Evolutionary conservation across 2,113 vertebrate species (phyloP), one percentile per base, ranked within the genome.

Genomic region (Aegotheles bennettii): DNA sequence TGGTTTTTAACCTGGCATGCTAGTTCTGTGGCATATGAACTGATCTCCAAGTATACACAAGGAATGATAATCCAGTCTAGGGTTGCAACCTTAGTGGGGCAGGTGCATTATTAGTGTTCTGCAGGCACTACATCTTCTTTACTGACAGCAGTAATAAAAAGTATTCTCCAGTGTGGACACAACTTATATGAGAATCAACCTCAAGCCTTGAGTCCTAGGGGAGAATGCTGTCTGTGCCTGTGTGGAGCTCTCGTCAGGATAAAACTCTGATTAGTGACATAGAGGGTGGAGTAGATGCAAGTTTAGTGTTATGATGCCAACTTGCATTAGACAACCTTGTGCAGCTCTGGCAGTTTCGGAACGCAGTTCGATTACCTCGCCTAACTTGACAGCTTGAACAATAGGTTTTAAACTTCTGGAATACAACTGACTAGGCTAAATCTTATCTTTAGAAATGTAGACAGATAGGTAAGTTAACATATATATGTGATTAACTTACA

Each of bases 231-330:
- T n/a, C 87, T 84, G 3, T 89, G 86, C 56, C 73, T 65, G 40
- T 1, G 2, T 4, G 0, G 90, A 69, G 53, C 59, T 83, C 75
- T 80, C 13, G 0, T 54, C 63, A 75, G 85, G 59, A 77, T 80
- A 87, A 88, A 85, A 51, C 35, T 74, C 64, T n/a, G 67, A 75
- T 81, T 51, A 92, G 57, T 61, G 70, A 81, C 1, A 3, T 48
- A 54, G 75, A 88, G 63, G 91, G 87, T 88, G 93, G 87, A 85
- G 88, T 88, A 36, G 75, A 74, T 86, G n/a, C 19, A 73, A 85
- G 51, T 77, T 85, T 74, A 94, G 88, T 76, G 87, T 89, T 93
- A 50, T 51, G 29, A 35, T 54, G 89, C 79, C 84, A 89, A 14
- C 76, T 79, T 79, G 42, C 57, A 83, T 94, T 76, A 95, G 71